Base-by-base conservation (phyloP, 2,888 invertebrate genomes). In the Muschampia plurimacula region DNA sequence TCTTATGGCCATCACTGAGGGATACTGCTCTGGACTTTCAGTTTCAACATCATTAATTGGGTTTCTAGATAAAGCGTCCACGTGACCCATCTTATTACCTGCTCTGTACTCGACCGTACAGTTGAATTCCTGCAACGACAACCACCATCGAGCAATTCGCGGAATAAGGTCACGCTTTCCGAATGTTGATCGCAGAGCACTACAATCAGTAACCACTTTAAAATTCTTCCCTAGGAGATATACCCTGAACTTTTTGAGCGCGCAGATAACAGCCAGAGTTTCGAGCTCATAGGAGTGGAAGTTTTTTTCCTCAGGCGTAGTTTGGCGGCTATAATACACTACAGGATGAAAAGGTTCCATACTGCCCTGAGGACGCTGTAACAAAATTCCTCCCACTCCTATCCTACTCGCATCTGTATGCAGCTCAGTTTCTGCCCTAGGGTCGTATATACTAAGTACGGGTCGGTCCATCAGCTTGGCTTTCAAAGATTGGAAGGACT, bases 341-440 rank as follows among this genome's bases (percentile, higher is more conserved):
- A 69, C 55, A 1, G 69, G 63, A 10, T 63, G 49, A 15, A 52
- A 52, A 52, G 15, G 8, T 7, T 22, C 2, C 0, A 6, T 22
- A 10, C 7, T 9, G 8, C 60, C 68, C 7, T 15, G 15, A 0
- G 6, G 9, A 5, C 46, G 59, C 22, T 69, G 69, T 15, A 69
- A 2, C 1, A 69, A n/a, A 9, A 69, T 69, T 0, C 64, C 69
- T 4, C 69, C 44, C 10, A 70, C 81, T 79, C 85, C 85, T 1
- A 76, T n/a, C n/a, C 78, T 73, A 68, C 84, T 82, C 0, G 85
- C 86, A 70, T 86, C 86, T 0, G 85, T 85, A 55, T 86, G 84
- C 1, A 84, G 65, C 60, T 84, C 81, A 0, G 78, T 80, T 36
- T 74, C 69, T 83, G 69, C 6, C 67, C 28, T 5, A 66, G 44